A percentile compares a stretch with the other conserved stretches of the same genome.
Conservation (phyloP, 2,888 invertebrate species). For the Polyommatus iphigenia region DNA sequence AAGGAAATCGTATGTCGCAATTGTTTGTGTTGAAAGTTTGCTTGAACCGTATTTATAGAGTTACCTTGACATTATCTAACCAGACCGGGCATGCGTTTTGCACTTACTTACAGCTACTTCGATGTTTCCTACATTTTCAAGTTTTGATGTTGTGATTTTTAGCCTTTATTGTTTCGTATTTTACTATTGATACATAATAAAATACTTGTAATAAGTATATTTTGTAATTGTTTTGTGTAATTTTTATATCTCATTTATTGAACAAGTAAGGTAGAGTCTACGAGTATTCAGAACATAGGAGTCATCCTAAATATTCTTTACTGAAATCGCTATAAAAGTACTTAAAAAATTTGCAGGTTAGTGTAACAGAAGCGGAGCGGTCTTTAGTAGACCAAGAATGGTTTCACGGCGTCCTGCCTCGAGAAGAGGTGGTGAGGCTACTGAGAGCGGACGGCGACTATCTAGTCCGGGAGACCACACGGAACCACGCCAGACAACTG, state of each 20-base stretch:
- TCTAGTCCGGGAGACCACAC: slow-evolving; percentile 94
- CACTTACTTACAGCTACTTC: slow-evolving; percentile 2
- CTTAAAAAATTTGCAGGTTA: slow-evolving; percentile 54
- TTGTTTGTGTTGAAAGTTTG: slow-evolving; percentile 34
- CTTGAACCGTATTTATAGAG: slow-evolving; percentile 33
- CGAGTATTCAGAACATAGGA: background rate
- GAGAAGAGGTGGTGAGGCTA: slow-evolving; percentile 96
- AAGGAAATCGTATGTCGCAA: slow-evolving; percentile 51
- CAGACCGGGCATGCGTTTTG: slow-evolving; percentile 10
- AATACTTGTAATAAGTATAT: background rate
- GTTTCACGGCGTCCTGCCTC: slow-evolving; percentile 97
- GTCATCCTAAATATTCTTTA: background rate
- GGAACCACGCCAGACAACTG: slow-evolving; percentile 94
- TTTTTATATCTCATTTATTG: background rate
- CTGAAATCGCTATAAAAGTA: background rate
- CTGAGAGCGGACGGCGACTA: slow-evolving; percentile 96
- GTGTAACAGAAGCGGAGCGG: slow-evolving; percentile 79
- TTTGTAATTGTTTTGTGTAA: background rate
- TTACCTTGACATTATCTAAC: slow-evolving; percentile 26
- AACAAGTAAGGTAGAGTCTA: background rate
- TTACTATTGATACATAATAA: background rate
- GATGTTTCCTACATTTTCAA: background rate
- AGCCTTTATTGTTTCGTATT: background rate
- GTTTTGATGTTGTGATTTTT: background rate
- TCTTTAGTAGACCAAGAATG: slow-evolving; percentile 95